Evolutionary conservation across 2,113 vertebrate genomes (phyloP).

Genomic region (Willisornis vidua): DNA sequence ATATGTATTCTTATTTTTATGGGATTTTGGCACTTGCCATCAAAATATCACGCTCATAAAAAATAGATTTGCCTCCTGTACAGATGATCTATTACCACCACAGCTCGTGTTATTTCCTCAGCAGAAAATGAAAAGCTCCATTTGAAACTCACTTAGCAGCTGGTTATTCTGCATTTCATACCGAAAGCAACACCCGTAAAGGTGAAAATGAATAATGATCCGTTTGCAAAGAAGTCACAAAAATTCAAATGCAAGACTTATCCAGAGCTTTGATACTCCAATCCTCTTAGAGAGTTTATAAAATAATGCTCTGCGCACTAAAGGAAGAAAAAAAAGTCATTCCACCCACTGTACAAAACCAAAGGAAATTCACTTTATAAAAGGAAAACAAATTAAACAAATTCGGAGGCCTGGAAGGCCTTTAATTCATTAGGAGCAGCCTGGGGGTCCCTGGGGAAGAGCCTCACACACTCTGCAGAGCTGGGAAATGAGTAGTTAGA

Average conservation of each 20-base stretch:
- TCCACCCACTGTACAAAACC: not conserved
- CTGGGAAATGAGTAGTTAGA: not conserved
- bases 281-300: constrained; percentile 40
- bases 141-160: constrained; percentile 66
- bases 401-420: not conserved
- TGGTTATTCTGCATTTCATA: constrained; percentile 62
- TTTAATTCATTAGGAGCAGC: constrained; percentile 30
- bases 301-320: not conserved
- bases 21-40: constrained; percentile 24
- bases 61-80: constrained; percentile 50
- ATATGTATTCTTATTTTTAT: constrained; percentile 41
- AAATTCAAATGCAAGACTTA: constrained; percentile 64
- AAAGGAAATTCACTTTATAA: constrained; percentile 13
- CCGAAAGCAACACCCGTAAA: constrained; percentile 46
- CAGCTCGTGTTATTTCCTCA: constrained; percentile 41
- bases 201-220: constrained; percentile 62
- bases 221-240: constrained; percentile 61
- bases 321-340: not conserved
- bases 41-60: constrained; percentile 30
- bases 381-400: constrained; percentile 27
- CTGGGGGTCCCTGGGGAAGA: not conserved
- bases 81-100: constrained; percentile 54
- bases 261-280: constrained; percentile 41
- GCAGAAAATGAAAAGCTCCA: constrained; percentile 67
- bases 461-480: not conserved